Conservation (phyloP, 2,797 vertebrate species). For the Acrossocheilus wenchowensis region DNA sequence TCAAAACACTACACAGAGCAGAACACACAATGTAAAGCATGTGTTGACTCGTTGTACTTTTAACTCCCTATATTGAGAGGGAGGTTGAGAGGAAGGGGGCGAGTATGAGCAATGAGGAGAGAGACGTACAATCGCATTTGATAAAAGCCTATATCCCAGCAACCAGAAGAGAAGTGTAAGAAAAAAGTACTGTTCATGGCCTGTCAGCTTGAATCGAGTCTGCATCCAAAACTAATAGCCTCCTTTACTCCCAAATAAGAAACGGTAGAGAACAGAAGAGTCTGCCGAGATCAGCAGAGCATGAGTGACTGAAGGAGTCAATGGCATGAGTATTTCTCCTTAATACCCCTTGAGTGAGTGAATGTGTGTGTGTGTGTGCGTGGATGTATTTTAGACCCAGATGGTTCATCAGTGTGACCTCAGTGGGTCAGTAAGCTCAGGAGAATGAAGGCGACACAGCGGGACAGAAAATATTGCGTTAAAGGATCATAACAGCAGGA, state of each 20-base stretch:
- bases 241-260: slow-evolving; percentile 37
- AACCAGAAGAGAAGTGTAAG: slow-evolving; percentile 1
- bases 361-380: slow-evolving; percentile 35
- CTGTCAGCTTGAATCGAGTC: slow-evolving; percentile 39
- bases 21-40: background rate
- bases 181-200: slow-evolving; percentile 31
- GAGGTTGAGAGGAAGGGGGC: background rate
- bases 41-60: too few relatives aligned
- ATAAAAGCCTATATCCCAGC: slow-evolving; percentile 16
- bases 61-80: background rate
- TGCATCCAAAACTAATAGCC: slow-evolving; percentile 38
- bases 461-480: slow-evolving; percentile 27
- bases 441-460: slow-evolving; percentile 41
- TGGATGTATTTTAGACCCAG: slow-evolving; percentile 32
- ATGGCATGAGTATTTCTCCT: slow-evolving; percentile 35
- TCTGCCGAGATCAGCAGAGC: slow-evolving; percentile 12
- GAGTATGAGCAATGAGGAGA: background rate
- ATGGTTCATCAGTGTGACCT: slow-evolving; percentile 55
- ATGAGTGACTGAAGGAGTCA: slow-evolving; percentile 32
- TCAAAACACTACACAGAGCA: background rate
- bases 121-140: background rate
- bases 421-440: slow-evolving; percentile 53
- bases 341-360: slow-evolving; percentile 13
- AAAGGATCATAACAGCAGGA: slow-evolving; percentile 33
- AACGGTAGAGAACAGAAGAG: slow-evolving; percentile 32